Evolutionary conservation across 2,113 vertebrate genomes (phyloP).

Genomic region (Pachyramphus minor): DNA sequence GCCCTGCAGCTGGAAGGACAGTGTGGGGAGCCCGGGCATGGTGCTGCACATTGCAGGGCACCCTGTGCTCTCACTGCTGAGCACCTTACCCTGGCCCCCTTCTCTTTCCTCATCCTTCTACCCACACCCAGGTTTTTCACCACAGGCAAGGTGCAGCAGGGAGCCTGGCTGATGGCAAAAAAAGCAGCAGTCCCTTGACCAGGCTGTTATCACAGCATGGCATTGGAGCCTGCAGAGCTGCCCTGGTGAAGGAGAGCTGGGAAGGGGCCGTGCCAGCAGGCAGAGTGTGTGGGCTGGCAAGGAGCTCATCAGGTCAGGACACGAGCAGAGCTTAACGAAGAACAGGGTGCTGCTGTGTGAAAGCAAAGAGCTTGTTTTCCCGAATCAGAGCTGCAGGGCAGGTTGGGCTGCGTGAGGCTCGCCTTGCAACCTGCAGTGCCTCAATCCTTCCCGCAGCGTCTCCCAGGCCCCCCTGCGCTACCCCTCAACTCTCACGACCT

Average conservation of each 20-base stretch:
- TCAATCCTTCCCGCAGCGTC: neutral
- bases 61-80: rapidly evolving
- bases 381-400: neutral
- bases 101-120: neutral
- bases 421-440: neutral
- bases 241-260: rapidly evolving
- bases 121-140: neutral
- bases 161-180: neutral
- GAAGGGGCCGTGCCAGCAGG: neutral
- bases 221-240: neutral
- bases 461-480: neutral
- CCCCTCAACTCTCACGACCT: constrained; percentile 35
- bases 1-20: rapidly evolving
- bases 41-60: neutral
- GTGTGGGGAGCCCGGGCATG: rapidly evolving
- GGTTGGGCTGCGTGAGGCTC: neutral
- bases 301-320: neutral
- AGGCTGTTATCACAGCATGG: rapidly evolving
- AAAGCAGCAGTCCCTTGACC: neutral
- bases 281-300: rapidly evolving
- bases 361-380: neutral
- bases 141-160: neutral
- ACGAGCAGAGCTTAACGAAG: neutral
- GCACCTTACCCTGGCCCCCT: neutral
- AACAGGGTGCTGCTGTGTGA: neutral